These are phyloP conservation scores for Prosopocoilus inquinatus DNA, from an alignment of 2,888 invertebrate species.

Conservation along the genomic window DNA sequence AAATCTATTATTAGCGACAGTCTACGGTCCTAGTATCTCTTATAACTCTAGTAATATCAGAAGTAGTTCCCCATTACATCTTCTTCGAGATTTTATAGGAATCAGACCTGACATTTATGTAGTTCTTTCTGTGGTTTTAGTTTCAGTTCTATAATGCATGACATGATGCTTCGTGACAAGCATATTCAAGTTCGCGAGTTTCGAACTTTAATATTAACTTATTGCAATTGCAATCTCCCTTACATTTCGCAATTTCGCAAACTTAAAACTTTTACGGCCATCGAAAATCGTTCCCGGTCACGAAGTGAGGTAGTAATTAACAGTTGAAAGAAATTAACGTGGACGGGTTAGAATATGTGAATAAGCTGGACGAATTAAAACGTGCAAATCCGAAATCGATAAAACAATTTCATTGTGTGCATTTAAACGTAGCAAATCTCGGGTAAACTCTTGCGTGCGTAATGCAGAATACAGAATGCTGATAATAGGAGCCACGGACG, in stretches of 20 bases:
- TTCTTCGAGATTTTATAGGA: slow-evolving; percentile 36
- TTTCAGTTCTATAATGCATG: slow-evolving; percentile 39
- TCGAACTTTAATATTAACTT: slow-evolving; percentile 35
- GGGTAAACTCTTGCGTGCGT: slow-evolving; percentile 1
- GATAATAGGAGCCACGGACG: slow-evolving; percentile 12
- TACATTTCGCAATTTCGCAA: slow-evolving; percentile 7
- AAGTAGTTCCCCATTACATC: slow-evolving; percentile 24
- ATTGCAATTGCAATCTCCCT: slow-evolving; percentile 29
- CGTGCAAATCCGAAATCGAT: background rate
- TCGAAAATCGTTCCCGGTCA: background rate
- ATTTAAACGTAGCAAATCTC: background rate
- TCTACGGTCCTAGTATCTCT: background rate
- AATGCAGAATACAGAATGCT: background rate
- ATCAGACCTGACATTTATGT: slow-evolving; percentile 39
- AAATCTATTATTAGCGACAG: too few relatives aligned
- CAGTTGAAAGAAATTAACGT: background rate
- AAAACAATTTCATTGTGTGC: background rate
- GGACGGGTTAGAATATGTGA: background rate
- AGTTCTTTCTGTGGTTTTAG: slow-evolving; percentile 37
- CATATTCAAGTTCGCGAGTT: slow-evolving; percentile 30
- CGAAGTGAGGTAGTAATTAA: background rate
- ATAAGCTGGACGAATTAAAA: background rate
- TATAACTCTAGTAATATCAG: background rate
- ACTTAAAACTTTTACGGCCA: slow-evolving; percentile 5
- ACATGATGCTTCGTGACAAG: slow-evolving; percentile 39